Evolutionary conservation across 1,140 invertebrate genomes (phyloP), one percentile per base, ranked within the genome.

Genomic region (Procambarus virginalis): DNA sequence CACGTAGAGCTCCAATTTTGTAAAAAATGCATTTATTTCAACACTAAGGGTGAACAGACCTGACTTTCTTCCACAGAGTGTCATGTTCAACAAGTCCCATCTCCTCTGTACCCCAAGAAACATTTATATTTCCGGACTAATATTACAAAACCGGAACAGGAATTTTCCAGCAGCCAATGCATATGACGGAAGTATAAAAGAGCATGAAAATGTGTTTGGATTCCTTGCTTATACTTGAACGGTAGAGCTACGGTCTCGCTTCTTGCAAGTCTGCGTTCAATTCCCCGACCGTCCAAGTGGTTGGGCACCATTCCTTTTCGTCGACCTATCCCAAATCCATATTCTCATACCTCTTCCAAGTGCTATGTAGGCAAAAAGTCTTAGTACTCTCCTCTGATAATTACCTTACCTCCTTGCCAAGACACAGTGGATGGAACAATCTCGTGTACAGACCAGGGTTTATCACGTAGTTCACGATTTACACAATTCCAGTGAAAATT

Each of bases 161-260:
- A 83, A 34, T 81, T 34, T 86, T 70, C 84, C 84, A 80, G 84
- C 78, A 86, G 84, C 77, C 70, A 86, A 76, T 70, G 34, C 84
- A 86, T 70, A 73, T 86, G 84, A 86, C 84, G n/a, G 84, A 86
- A 80, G 68, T 58, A 81, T 86, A 81, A 86, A 86, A 77, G 51
- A 86, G 68, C 84, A 75, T 68, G 81, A 45, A 83, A 83, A 20
- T 60, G 34, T 83, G 81, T 83, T 83, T 20, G 55, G 81, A 83
- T 70, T 83, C 1, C 34, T 34, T 34, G 34, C 34, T 34, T 34
- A 34, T 0, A 34, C 34, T 34, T 34, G 34, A 1, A 34, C 34
- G 34, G 34, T 34, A 34, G 34, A 34, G 34, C 34, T 0, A 34
- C 34, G 34, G 34, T 34, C 34, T 34, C 0, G 34, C 34, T 34